Evolutionary conservation across 2,113 vertebrate species (phyloP).

Genomic region (Poicephalus meyeri): DNA sequence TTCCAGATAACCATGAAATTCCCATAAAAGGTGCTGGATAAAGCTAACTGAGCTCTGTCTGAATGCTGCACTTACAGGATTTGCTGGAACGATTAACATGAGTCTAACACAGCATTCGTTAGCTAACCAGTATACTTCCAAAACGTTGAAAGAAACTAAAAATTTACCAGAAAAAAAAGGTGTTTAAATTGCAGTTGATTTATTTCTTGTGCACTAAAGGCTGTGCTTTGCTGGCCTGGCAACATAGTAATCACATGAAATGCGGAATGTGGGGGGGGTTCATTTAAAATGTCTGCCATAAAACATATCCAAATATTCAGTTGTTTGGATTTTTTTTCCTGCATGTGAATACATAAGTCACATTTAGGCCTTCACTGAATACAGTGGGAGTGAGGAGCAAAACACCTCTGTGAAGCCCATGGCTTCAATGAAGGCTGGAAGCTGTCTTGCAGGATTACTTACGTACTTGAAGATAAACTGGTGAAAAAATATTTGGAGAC

Average conservation of each 20-base stretch:
- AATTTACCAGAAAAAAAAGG: not conserved
- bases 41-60: not conserved
- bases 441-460: not conserved
- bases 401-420: not conserved
- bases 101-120: not conserved
- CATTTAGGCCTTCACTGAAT: not conserved
- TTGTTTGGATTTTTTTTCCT: not conserved
- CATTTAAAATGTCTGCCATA: not conserved
- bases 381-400: not conserved
- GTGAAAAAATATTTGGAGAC: not conserved
- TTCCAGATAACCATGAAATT: not conserved
- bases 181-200: not conserved
- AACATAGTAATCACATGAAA: not conserved
- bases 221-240: not conserved
- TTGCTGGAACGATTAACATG: not conserved
- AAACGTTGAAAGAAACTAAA: not conserved
- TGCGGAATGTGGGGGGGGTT: rapidly evolving
- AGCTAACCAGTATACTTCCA: not conserved
- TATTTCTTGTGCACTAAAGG: not conserved
- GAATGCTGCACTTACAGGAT: not conserved
- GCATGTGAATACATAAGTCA: not conserved
- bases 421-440: not conserved
- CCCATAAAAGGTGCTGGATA: not conserved
- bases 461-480: not conserved
- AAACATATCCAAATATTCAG: not conserved